Percentiles rank a stretch among this genome's conserved stretches.
Conservation (phyloP, 2,113 vertebrate species). For the Pongo abelii region DNA sequence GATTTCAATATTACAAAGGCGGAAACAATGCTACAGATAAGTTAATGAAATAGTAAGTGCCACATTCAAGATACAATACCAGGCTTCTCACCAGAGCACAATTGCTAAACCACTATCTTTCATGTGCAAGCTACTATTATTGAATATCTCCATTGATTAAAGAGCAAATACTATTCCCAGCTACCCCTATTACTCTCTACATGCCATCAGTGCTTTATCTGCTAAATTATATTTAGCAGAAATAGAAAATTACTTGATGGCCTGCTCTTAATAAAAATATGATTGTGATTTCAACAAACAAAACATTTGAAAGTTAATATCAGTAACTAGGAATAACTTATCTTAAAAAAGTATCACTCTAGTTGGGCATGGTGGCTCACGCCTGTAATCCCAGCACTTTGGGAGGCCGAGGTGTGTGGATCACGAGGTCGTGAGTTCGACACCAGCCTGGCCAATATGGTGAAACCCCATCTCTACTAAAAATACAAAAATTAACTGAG, state of each 20-base stretch:
- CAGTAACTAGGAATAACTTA: background rate
- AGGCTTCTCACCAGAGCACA: background rate
- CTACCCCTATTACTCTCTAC: background rate
- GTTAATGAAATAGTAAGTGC: background rate
- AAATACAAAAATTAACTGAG: too few species aligned
- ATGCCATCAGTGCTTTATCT: background rate
- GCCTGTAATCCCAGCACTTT: too few species aligned
- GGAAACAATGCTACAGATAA: background rate
- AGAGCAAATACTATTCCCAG: background rate
- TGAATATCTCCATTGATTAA: background rate
- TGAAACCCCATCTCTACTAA: too few species aligned
- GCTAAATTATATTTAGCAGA: background rate
- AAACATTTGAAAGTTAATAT: background rate
- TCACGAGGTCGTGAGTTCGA: too few species aligned
- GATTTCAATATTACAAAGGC: background rate
- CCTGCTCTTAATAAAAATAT: background rate
- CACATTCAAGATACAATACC: background rate
- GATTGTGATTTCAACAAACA: background rate
- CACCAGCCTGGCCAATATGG: too few species aligned
- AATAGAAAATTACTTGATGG: background rate
- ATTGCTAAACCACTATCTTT: background rate
- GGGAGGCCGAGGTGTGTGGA: too few species aligned
- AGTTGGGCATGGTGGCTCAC: background rate
- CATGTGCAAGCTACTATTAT: background rate
- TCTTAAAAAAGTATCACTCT: background rate